These are phyloP conservation scores for Sebastes glaucus DNA, from an alignment of 2,797 vertebrate genomes.

Conservation along the genomic window DNA sequence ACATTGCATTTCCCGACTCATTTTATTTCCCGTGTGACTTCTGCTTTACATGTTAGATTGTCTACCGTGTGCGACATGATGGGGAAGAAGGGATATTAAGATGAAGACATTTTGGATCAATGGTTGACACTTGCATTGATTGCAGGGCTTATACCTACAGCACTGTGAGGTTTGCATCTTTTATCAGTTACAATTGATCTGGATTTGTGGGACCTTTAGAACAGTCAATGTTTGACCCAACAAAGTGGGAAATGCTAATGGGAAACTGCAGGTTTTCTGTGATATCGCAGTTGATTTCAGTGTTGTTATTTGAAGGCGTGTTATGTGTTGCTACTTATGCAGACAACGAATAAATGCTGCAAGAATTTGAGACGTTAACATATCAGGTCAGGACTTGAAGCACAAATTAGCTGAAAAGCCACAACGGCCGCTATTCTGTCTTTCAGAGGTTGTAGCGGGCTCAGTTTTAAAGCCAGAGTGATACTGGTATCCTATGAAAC, in stretches of 20 bases:
- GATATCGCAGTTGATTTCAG: neutral
- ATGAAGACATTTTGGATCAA: neutral
- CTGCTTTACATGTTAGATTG: neutral
- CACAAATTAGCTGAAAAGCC: no score
- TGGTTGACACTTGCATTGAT: neutral
- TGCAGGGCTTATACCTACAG: neutral
- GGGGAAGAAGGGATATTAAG: neutral
- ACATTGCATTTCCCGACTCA: neutral
- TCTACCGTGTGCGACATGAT: neutral
- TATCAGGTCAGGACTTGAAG: no score
- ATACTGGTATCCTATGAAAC: no score
- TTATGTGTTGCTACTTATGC: no score
- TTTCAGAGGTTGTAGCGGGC: no score
- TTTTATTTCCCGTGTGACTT: slow-evolving; percentile 29
- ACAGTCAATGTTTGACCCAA: neutral
- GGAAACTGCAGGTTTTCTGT: neutral
- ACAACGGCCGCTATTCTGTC: no score
- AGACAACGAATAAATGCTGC: neutral
- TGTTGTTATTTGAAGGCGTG: no score
- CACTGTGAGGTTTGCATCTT: neutral
- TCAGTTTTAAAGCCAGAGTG: no score
- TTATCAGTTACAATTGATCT: neutral
- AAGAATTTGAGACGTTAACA: no score
- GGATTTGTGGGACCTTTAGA: neutral
- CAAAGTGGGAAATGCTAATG: neutral